These are phyloP conservation scores for Propithecus perrieri DNA, from an alignment of 2,797 vertebrate species.

Conservation along the genomic window DNA sequence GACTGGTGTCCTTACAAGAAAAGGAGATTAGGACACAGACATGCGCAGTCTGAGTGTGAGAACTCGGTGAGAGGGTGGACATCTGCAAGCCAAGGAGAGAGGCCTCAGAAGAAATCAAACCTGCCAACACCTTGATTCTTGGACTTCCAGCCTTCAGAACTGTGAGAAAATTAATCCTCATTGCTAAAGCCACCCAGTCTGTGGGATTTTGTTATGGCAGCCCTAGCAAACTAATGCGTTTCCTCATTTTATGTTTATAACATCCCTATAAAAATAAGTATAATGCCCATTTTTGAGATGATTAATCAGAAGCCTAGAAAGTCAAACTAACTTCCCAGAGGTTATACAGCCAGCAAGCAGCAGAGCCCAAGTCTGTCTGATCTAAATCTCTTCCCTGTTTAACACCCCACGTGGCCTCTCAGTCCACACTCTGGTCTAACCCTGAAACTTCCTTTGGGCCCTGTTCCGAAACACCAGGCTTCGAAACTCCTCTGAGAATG, in stretches of 20 bases:
- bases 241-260: neutral
- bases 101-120: neutral
- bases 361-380: neutral
- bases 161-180: neutral
- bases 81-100: neutral
- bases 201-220: neutral
- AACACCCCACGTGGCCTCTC: too few relatives aligned
- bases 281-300: neutral
- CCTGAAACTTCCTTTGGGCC: neutral
- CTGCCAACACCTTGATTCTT: too few relatives aligned
- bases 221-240: neutral
- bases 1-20: neutral
- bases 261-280: neutral
- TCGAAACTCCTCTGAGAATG: neutral
- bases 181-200: neutral
- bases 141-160: neutral
- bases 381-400: neutral
- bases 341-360: neutral
- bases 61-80: too few relatives aligned
- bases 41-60: neutral
- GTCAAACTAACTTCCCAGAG: neutral
- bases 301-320: neutral
- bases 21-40: neutral
- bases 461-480: neutral
- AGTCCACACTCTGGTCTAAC: neutral